Base-by-base conservation (phyloP, 2,888 invertebrate genomes). In the Malacosoma neustria region DNA sequence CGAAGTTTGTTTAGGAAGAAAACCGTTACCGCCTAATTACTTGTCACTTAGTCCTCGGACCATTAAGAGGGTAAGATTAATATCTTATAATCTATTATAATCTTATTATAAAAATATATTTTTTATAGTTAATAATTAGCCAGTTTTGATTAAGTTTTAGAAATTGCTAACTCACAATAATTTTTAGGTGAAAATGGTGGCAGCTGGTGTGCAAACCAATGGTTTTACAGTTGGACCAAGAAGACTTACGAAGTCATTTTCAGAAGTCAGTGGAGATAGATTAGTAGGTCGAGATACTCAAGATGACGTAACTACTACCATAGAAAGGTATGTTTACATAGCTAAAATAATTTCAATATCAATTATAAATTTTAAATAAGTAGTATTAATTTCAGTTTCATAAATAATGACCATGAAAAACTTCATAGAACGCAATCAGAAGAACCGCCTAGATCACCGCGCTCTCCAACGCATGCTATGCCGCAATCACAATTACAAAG, bases 191-290 rank as follows among this genome's bases (percentile, higher is more conserved):
- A 93, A 92, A 72, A 95, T 95, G 90, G 94, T 95, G 32, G 95
- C 95, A 7, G 95, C 95, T 64, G 95, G 94, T 12, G 95, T 95
- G 6, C 95, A 96, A 80, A 96, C 95, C 2, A 96, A 96, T 73
- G 95, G 95, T 1, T 81, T 90, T 41, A 80, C 90, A 39, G 72
- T 87, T 42, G 86, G 84, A 40, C 55, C 57, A 32, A 87, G 94
- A 51, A 92, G 93, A 72, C 79, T 95, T 43, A 93, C 92, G 31
- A 95, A 95, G 75, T 95, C 94, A 38, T 91, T 91, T 47, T 95
- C 95, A 2, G 95, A 95, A 81, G 93, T 93, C 31, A 77, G 80
- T 34, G 76, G 72, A 12, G 81, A 73, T 39, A 66, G 75, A 43
- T 66, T 72, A 57, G 68, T 61, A 41, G 74, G 72, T 30, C 64